Evolutionary conservation across 2,113 vertebrate species (phyloP).

Genomic region (Oreocharis arfaki): DNA sequence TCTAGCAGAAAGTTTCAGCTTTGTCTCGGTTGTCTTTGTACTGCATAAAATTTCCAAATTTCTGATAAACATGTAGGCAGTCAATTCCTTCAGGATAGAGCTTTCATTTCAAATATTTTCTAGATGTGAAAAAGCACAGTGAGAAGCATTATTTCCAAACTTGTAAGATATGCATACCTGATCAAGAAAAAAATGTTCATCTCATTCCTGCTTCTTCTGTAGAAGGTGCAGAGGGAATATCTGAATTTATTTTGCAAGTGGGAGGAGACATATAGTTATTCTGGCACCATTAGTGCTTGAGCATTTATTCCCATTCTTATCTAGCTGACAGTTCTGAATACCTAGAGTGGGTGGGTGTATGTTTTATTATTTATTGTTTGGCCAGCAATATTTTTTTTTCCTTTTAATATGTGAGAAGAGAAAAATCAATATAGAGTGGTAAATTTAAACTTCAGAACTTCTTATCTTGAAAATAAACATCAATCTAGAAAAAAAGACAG

Average conservation of each 20-base stretch:
- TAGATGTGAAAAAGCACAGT: not conserved
- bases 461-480: not conserved
- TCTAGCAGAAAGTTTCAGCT: not conserved
- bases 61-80: not conserved
- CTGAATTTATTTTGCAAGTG: not conserved
- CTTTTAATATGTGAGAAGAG: not conserved
- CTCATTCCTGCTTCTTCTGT: not conserved
- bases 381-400: not conserved
- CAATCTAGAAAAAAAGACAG: not conserved
- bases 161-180: not conserved
- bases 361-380: not conserved
- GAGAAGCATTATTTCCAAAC: not conserved
- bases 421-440: not conserved
- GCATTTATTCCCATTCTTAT: not conserved
- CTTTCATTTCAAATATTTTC: not conserved
- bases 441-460: not conserved
- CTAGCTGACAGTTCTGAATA: not conserved
- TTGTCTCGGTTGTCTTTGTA: not conserved
- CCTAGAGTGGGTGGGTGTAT: not conserved
- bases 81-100: not conserved
- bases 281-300: not conserved
- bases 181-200: not conserved
- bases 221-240: not conserved
- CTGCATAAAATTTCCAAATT: not conserved
- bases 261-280: not conserved